A percentile compares a stretch with the other conserved stretches of the same genome.
These are phyloP conservation scores for Diploscapter pachys DNA, from an alignment of 1,140 invertebrate species.

Conservation along the genomic window DNA sequence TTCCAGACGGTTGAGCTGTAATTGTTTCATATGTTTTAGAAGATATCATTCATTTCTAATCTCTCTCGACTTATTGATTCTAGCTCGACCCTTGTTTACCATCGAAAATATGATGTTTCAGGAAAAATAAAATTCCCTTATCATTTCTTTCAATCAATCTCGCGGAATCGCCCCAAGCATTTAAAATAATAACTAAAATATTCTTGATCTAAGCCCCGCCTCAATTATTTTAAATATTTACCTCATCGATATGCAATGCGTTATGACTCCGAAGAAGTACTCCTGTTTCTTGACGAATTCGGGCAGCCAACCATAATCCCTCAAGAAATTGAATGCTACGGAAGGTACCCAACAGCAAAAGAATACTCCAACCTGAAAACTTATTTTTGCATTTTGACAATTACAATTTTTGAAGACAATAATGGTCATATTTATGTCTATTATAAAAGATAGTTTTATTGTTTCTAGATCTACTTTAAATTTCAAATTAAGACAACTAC, in stretches of 20 bases:
- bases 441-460: neutral
- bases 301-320: conserved; percentile 38
- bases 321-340: conserved; percentile 40
- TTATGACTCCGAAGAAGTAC: conserved; percentile 40
- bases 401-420: neutral
- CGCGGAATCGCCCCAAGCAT: neutral
- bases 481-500: conserved; percentile 80
- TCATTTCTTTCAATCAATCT: conserved; percentile 16
- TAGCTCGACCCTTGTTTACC: neutral
- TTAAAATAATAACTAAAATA: neutral
- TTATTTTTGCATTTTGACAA: neutral
- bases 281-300: conserved; percentile 35
- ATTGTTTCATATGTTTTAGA: neutral
- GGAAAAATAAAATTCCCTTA: neutral
- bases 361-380: conserved; percentile 27
- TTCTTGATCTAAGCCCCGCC: neutral
- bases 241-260: conserved; percentile 42
- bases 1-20: conserved; percentile 42
- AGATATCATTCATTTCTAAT: neutral
- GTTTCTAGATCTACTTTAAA: conserved; percentile 58
- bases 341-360: conserved; percentile 33
- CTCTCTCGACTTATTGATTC: neutral
- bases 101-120: conserved; percentile 5
- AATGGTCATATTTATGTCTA: neutral
- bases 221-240: conserved; percentile 12